These are phyloP conservation scores for Trichomalopsis sarcophagae DNA, from an alignment of 1,140 invertebrate genomes.

Conservation along the genomic window DNA sequence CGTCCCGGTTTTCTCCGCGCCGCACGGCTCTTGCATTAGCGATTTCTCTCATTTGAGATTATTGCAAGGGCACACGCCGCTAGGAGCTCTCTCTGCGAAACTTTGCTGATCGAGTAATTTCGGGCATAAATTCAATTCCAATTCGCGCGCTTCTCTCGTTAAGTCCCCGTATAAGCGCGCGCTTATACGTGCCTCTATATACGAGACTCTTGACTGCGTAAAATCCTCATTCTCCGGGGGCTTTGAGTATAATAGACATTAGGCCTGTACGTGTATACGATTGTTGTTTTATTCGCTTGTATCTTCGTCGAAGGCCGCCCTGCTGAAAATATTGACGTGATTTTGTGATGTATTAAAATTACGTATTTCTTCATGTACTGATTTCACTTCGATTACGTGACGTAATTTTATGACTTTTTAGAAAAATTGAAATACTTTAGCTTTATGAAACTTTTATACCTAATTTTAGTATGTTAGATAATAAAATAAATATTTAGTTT, in stretches of 20 bases:
- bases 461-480: no score
- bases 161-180: not conserved
- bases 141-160: slow-evolving; percentile 13
- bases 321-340: no score
- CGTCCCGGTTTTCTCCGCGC: not conserved
- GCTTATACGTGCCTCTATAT: not conserved
- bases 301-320: not conserved
- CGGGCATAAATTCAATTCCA: slow-evolving; percentile 49
- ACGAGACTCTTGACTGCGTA: slow-evolving; percentile 11
- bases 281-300: not conserved
- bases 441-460: no score
- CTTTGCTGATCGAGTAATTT: slow-evolving; percentile 51
- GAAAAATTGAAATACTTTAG: no score
- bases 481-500: no score
- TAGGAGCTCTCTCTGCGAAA: slow-evolving; percentile 16
- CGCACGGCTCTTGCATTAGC: slow-evolving; percentile 8
- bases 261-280: not conserved
- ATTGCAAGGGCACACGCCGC: slow-evolving; percentile 10
- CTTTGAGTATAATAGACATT: slow-evolving; percentile 9
- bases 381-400: no score
- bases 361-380: no score
- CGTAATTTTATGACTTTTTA: no score
- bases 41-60: slow-evolving; percentile 49
- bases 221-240: slow-evolving; percentile 18
- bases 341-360: no score